Conservation (phyloP, 1,140 invertebrate genomes). For the Cecropterus lyciades region DNA sequence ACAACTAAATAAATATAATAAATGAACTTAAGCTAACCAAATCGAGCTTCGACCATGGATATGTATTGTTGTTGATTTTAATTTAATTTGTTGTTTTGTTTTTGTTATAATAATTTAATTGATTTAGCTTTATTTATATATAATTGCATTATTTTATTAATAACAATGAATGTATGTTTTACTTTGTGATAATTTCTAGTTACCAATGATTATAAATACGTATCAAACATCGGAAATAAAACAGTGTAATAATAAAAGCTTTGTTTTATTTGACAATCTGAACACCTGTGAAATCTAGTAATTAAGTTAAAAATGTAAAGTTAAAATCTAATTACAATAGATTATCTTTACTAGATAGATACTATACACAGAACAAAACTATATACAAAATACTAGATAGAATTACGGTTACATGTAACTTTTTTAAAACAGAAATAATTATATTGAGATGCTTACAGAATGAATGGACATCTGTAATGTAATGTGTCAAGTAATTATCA, state of each 20-base stretch:
- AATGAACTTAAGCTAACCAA: conserved; percentile 36
- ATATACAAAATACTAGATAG: no score
- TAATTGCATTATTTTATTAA: conserved; percentile 13
- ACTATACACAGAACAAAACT: no score
- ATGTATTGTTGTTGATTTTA: conserved; percentile 42
- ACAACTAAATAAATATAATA: conserved; percentile 40
- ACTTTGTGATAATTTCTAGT: conserved; percentile 52
- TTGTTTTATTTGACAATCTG: conserved; percentile 17
- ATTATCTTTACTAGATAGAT: no score
- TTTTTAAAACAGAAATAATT: no score
- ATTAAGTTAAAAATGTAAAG: no score
- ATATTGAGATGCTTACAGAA: no score
- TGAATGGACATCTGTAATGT: no score
- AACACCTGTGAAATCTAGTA: no score
- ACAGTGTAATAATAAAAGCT: conserved; percentile 34
- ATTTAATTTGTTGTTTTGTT: conserved; percentile 44
- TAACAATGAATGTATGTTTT: conserved; percentile 34
- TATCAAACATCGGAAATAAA: conserved; percentile 48
- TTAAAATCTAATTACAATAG: no score
- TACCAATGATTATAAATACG: conserved; percentile 51
- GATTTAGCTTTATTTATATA: conserved; percentile 13
- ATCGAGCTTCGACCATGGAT: conserved; percentile 52
- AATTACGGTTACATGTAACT: no score
- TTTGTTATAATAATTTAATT: conserved; percentile 38
- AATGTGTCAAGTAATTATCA: no score